These are phyloP conservation scores for Watsonalla binaria DNA, from an alignment of 2,888 invertebrate genomes.

Conservation along the genomic window DNA sequence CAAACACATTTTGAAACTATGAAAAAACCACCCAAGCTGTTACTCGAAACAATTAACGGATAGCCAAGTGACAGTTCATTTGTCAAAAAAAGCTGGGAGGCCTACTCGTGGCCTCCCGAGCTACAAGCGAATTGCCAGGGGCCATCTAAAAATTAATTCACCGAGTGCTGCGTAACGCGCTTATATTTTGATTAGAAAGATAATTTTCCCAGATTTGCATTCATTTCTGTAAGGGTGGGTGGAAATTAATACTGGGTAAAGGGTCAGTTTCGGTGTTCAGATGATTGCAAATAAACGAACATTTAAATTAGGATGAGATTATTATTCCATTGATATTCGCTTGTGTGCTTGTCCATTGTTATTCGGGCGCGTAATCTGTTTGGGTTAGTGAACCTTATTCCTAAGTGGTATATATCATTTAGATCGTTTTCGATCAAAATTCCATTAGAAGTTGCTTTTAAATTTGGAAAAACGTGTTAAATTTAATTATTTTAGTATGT, in stretches of 20 bases:
- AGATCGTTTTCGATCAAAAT: background rate
- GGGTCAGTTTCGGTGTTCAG: background rate
- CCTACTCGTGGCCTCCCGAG: background rate
- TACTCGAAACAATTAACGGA: background rate
- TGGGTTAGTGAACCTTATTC: background rate
- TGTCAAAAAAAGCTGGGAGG: background rate
- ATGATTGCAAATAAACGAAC: background rate
- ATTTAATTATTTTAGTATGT: too few relatives aligned
- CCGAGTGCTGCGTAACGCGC: background rate
- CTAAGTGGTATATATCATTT: background rate
- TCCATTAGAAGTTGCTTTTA: background rate
- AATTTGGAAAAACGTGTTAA: background rate
- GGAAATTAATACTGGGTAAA: background rate
- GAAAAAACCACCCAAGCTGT: background rate
- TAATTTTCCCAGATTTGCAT: background rate
- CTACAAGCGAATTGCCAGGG: background rate
- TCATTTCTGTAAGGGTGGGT: background rate
- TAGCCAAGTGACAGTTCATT: background rate
- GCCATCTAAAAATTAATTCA: slow-evolving; percentile 1
- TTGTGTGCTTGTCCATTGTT: background rate
- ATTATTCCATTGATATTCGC: background rate
- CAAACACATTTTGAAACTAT: too few relatives aligned
- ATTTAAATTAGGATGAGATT: background rate
- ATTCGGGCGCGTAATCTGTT: background rate
- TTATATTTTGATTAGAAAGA: slow-evolving; percentile 3